phyloP scores from a whole-genome alignment of 2,888 invertebrate genomes.

The Graphium colonna region DNA sequence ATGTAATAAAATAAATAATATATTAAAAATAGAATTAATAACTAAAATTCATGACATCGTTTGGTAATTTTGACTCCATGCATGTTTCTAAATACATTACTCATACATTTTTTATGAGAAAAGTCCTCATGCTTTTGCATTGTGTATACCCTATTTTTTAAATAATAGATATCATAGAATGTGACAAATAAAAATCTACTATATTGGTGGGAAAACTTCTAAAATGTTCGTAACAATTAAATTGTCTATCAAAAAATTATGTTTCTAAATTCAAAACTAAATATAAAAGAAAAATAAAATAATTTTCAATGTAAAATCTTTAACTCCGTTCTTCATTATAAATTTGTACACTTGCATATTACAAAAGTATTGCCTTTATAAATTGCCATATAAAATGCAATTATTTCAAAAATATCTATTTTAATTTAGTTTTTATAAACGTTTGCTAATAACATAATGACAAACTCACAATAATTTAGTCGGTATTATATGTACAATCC shows the following conservation, averaged over 20 bases:
- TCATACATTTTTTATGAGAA: neutral
- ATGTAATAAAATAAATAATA: conserved; percentile 19
- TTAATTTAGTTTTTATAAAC: neutral
- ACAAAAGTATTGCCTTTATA: too few relatives aligned
- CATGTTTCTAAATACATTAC: neutral
- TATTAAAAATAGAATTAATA: neutral
- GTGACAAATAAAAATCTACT: conserved; percentile 2
- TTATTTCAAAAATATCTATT: too few relatives aligned
- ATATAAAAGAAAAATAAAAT: neutral
- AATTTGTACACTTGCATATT: too few relatives aligned
- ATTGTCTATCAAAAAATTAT: conserved; percentile 16
- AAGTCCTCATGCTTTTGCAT: neutral
- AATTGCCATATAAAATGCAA: too few relatives aligned
- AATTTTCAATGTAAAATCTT: too few relatives aligned
- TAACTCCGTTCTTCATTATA: too few relatives aligned
- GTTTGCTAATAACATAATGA: neutral
- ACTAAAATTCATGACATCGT: conserved; percentile 3
- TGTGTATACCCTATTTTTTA: neutral
- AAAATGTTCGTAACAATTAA: conserved; percentile 3
- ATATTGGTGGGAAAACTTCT: conserved; percentile 18
- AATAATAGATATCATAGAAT: conserved; percentile 1
- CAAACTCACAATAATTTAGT: neutral
- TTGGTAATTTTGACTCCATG: conserved; percentile 16
- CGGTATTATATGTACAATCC: conserved; percentile 3
- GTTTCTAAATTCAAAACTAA: neutral